A percentile compares a stretch with the other conserved stretches of the same genome.
Evolutionary conservation across 1,140 invertebrate species (phyloP).

Genomic region (Drosophila rhopaloa): DNA sequence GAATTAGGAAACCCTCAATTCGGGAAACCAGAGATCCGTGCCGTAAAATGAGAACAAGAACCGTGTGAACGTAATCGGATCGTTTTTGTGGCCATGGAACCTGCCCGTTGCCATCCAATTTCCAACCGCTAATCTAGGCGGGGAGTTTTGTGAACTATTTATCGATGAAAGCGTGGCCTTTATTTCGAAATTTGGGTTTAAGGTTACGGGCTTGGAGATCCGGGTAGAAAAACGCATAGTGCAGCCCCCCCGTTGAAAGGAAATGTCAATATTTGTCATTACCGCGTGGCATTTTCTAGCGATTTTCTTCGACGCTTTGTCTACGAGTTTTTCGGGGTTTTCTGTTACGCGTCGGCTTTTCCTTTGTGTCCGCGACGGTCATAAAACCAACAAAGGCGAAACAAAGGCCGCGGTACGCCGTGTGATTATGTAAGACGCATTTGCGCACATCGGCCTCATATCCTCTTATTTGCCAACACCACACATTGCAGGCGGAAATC

Average conservation of each 20-base stretch:
- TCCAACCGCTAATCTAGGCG: slow-evolving; percentile 23
- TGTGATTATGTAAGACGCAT: slow-evolving; percentile 48
- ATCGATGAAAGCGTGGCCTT: slow-evolving; percentile 26
- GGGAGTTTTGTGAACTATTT: slow-evolving; percentile 19
- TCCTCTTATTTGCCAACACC: slow-evolving; percentile 24
- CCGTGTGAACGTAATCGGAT: slow-evolving; percentile 47
- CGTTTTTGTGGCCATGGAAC: slow-evolving; percentile 19
- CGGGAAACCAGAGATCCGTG: not conserved
- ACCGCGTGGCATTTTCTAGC: slow-evolving; percentile 74
- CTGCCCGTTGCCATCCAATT: slow-evolving; percentile 19
- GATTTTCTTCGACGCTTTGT: slow-evolving; percentile 58
- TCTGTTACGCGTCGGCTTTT: slow-evolving; percentile 29
- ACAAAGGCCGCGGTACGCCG: slow-evolving; percentile 34
- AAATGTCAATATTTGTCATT: slow-evolving; percentile 76
- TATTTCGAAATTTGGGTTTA: slow-evolving; percentile 5
- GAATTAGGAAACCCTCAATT: not conserved
- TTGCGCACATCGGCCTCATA: slow-evolving; percentile 23
- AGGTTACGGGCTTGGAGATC: slow-evolving; percentile 9
- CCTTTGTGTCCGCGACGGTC: slow-evolving; percentile 23
- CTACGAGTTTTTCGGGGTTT: slow-evolving; percentile 11
- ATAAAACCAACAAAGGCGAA: slow-evolving; percentile 44
- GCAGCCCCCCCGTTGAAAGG: slow-evolving; percentile 13
- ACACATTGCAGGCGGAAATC: slow-evolving; percentile 18
- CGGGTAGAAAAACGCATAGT: not conserved
- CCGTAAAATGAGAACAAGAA: slow-evolving; percentile 18